phyloP scores from a whole-genome alignment of 2,113 vertebrate genomes.

The Phalacrocorax brasilianus region DNA sequence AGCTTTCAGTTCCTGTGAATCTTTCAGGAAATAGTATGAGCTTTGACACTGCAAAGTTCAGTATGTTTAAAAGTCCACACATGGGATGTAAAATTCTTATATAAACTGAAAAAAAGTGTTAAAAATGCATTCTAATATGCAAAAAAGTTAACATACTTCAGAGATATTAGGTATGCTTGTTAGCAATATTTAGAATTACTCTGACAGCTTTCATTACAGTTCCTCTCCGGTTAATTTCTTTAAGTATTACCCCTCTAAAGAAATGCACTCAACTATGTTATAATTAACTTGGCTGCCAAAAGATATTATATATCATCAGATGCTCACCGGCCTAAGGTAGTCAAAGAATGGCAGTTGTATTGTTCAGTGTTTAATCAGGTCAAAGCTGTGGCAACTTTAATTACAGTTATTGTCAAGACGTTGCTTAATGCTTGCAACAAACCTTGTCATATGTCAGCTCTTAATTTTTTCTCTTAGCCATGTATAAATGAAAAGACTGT shows the following conservation, averaged over 20 bases:
- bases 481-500: background rate
- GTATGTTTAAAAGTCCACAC: background rate
- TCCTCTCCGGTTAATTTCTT: constrained; percentile 66
- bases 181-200: constrained; percentile 78
- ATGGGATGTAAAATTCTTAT: background rate
- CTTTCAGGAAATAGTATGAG: background rate
- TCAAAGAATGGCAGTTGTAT: constrained; percentile 76
- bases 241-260: constrained; percentile 75
- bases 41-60: constrained; percentile 19
- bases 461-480: constrained; percentile 49
- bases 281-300: constrained; percentile 94
- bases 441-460: constrained; percentile 73
- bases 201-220: constrained; percentile 86
- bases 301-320: constrained; percentile 86
- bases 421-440: constrained; percentile 73
- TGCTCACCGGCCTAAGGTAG: constrained; percentile 79
- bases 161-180: constrained; percentile 54
- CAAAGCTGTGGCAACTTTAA: constrained; percentile 82
- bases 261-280: constrained; percentile 81
- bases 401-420: constrained; percentile 83
- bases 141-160: constrained; percentile 3
- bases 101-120: background rate
- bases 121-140: background rate
- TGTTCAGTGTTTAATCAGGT: constrained; percentile 87
- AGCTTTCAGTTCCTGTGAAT: background rate